Base-by-base conservation (phyloP, 2,113 vertebrate species). In the Halichoerus grypus region DNA sequence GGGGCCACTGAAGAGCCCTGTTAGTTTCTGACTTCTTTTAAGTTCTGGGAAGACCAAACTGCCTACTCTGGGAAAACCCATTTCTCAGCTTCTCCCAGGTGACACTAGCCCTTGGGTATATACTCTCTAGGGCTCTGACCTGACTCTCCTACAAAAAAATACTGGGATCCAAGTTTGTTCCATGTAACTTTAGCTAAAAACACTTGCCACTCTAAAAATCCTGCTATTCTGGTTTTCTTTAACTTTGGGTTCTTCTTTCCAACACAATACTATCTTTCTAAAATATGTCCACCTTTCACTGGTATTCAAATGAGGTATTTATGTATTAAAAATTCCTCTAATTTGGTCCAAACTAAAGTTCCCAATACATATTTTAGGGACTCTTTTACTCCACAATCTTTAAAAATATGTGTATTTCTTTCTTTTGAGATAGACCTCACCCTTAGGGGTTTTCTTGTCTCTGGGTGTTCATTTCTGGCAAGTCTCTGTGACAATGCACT, bases 321-420 rank as follows among this genome's bases (percentile, higher is more conserved):
- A 36, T 79, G 15, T 79, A 42, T 57, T 80, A 46, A 95, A 88
- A 90, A 74, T 74, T 39, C 18, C 53, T 91, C 49, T 57, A 18
- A 77, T 96, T 65, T 82, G 46, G 42, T 4, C 4, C 81, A 87
- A 95, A 84, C 21, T 21, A 7, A 92, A 89, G 72, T 92, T 82
- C 4, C 51, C 19, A 94, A 46, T 61, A 39, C 59, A 65, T 36
- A 87, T 65, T 69, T 90, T 39, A 65, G 39, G 31, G 24, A 4
- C 13, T 81, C 15, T 84, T 72, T 84, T 63, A 59, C 11, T 12
- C 36, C 15, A 63, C 21, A 13, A 61, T 16, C 46, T 96, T 92
- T 14, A 57, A 80, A 72, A 80, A 31, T 59, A 51, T 42, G 6
- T 16, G 1, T 22, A 7, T 65, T 4, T 87, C 2, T 95, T 46